Percentiles rank a stretch among this genome's conserved stretches.
Conservation (phyloP, 2,888 invertebrate genomes). For the Euproctis similis region DNA sequence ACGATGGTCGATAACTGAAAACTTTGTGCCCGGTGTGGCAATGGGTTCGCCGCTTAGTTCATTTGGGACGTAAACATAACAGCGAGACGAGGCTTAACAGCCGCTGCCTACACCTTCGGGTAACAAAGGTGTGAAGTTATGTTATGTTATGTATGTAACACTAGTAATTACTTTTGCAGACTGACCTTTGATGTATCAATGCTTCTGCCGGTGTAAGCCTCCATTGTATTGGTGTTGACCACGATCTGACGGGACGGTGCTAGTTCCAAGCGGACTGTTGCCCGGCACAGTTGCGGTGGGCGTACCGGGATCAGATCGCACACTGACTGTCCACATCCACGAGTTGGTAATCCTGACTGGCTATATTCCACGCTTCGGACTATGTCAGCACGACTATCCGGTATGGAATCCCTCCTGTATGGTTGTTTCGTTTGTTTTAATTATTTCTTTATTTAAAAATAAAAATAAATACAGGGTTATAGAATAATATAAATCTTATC, state of each 20-base stretch:
- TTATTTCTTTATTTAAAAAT: too few species aligned
- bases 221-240: slow-evolving; percentile 19
- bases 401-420: slow-evolving; percentile 39
- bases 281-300: not conserved
- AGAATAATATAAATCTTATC: too few species aligned
- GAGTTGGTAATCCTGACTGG: slow-evolving; percentile 28
- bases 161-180: not conserved
- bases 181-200: slow-evolving; percentile 44
- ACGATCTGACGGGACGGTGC: slow-evolving; percentile 15
- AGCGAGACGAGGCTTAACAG: too few species aligned
- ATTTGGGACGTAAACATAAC: too few species aligned
- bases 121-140: too few species aligned
- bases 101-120: too few species aligned
- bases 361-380: slow-evolving; percentile 68
- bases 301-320: slow-evolving; percentile 6
- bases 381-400: slow-evolving; percentile 64
- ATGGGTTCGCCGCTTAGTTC: too few species aligned
- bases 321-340: slow-evolving; percentile 1
- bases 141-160: too few species aligned
- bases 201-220: slow-evolving; percentile 41
- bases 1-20: too few species aligned
- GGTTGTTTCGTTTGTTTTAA: too few species aligned
- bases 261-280: slow-evolving; percentile 61
- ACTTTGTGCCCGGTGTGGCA: too few species aligned
- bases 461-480: too few species aligned